These are phyloP conservation scores for Heterohyrax brucei DNA, from an alignment of 2,797 vertebrate genomes.

Conservation along the genomic window DNA sequence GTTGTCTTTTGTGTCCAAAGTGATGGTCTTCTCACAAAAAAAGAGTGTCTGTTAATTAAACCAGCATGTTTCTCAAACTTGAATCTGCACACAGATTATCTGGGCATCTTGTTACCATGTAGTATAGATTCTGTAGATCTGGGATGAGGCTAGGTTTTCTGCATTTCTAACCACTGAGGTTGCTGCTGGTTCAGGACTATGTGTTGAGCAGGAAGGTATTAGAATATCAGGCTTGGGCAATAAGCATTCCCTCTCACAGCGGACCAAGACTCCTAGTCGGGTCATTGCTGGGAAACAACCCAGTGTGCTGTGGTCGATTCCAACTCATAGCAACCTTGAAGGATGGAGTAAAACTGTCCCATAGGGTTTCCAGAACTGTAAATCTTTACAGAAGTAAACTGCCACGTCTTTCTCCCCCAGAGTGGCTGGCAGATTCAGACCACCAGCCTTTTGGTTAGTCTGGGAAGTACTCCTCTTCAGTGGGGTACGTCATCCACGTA, in stretches of 20 bases:
- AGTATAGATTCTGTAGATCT: neutral
- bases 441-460: neutral
- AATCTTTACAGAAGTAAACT: neutral
- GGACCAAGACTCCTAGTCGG: neutral
- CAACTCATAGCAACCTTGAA: neutral
- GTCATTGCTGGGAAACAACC: neutral
- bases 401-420: neutral
- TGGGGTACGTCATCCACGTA: neutral
- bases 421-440: too few relatives aligned
- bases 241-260: neutral
- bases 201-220: neutral
- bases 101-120: slow-evolving; percentile 24
- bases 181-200: neutral
- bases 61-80: neutral
- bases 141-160: neutral
- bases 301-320: neutral
- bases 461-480: neutral
- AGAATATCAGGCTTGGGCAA: neutral
- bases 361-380: neutral
- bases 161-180: slow-evolving; percentile 20
- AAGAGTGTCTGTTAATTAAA: slow-evolving; percentile 11
- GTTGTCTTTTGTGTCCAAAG: slow-evolving; percentile 54
- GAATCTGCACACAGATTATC: neutral
- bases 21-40: slow-evolving; percentile 41
- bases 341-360: neutral